A percentile compares a stretch with the other conserved stretches of the same genome.
phyloP scores from a whole-genome alignment of 2,888 invertebrate genomes.

The Hedychridium roseum region DNA sequence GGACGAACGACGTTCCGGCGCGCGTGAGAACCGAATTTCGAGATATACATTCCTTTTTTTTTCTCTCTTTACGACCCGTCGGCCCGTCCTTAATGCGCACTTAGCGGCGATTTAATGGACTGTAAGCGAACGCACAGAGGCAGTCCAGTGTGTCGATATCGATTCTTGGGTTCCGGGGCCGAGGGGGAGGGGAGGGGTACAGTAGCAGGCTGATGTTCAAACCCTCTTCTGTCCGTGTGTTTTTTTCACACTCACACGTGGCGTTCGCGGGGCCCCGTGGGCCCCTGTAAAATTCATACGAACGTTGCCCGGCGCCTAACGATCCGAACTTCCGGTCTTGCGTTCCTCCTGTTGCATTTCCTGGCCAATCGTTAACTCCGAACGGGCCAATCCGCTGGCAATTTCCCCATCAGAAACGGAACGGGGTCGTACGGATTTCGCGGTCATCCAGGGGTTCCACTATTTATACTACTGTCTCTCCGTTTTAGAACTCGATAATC shows the following conservation, averaged over 20 bases:
- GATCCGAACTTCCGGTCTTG: slow-evolving; percentile 25
- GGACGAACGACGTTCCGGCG: too few species aligned
- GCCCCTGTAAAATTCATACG: too few species aligned
- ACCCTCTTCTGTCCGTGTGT: neutral
- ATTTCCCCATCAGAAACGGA: too few species aligned
- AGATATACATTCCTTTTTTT: too few species aligned
- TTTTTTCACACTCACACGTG: neutral
- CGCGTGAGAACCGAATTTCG: too few species aligned
- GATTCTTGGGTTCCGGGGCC: slow-evolving; percentile 10
- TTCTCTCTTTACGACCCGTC: too few species aligned
- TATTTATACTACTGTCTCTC: too few species aligned
- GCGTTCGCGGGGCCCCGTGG: neutral
- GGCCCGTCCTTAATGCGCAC: too few species aligned
- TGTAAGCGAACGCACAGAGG: slow-evolving; percentile 6
- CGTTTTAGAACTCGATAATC: too few species aligned
- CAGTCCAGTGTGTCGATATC: slow-evolving; percentile 27
- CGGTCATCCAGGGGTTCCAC: too few species aligned
- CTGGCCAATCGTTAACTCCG: slow-evolving; percentile 12
- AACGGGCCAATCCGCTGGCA: too few species aligned
- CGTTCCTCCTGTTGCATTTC: slow-evolving; percentile 30
- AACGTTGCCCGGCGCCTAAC: slow-evolving; percentile 14
- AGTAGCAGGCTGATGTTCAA: neutral
- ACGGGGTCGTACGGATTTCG: too few species aligned
- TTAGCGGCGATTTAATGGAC: slow-evolving; percentile 19
- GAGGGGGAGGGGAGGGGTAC: neutral